Conservation (phyloP, 2,888 invertebrate genomes). For the Scaptomyza parva region DNA sequence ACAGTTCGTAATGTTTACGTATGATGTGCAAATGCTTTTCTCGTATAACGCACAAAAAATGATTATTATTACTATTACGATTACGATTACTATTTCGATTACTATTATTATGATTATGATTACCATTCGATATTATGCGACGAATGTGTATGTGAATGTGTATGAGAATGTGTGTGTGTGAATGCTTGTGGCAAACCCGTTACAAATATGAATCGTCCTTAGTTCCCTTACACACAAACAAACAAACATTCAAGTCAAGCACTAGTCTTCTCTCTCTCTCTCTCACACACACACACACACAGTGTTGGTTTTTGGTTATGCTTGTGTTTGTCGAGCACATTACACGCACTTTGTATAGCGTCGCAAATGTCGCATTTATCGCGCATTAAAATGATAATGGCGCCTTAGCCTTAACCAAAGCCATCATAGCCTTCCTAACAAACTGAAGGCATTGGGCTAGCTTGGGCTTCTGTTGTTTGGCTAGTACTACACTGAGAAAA, state of each 20-base stretch:
- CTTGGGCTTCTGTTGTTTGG: neutral
- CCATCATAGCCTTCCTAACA: conserved; percentile 3
- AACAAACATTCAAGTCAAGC: conserved; percentile 49
- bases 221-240: conserved; percentile 24
- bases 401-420: conserved; percentile 11
- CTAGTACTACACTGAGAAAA: neutral
- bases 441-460: neutral
- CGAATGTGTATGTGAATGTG: conserved; percentile 10
- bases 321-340: conserved; percentile 63
- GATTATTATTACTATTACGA: conserved; percentile 70
- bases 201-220: conserved; percentile 75
- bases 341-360: conserved; percentile 81
- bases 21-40: conserved; percentile 74
- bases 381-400: conserved; percentile 84
- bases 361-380: conserved; percentile 83
- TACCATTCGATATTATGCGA: conserved; percentile 71
- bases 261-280: conserved; percentile 4
- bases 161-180: neutral
- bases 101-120: conserved; percentile 80
- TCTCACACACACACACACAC: too few relatives aligned
- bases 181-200: conserved; percentile 47
- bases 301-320: conserved; percentile 39
- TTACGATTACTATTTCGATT: conserved; percentile 63
- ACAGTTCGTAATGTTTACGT: conserved; percentile 68
- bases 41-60: conserved; percentile 65